Evolutionary conservation across 2,888 invertebrate species (phyloP), one percentile per base, ranked within the genome.

Genomic region (Myopa testacea): DNA sequence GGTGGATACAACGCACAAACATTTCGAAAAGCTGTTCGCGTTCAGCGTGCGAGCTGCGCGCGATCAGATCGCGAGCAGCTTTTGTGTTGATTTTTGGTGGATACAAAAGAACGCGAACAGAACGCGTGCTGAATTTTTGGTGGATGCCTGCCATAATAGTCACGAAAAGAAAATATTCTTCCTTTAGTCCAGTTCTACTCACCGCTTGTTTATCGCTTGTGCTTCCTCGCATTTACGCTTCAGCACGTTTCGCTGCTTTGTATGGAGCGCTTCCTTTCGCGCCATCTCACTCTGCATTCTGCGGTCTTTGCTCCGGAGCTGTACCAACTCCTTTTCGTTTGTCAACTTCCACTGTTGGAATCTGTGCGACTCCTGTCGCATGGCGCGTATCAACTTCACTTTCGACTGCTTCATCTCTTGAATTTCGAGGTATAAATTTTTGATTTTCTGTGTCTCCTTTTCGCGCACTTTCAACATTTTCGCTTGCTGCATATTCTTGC

Each of bases 141-240:
- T n/a, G n/a, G n/a, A n/a, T n/a, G n/a, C n/a, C n/a, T n/a, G n/a
- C n/a, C n/a, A n/a, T n/a, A 52, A 26, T 58, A 45, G 1, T 50
- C 68, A 74, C 4, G 65, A 74, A 65, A 63, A 8, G 52, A 62
- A 67, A n/a, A 12, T 16, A 55, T 16, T 55, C n/a, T 6, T 10
- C 58, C 60, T 77, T 60, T 58, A 52, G 4, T 16, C 55, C 12
- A 1, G 16, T 69, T 52, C 8, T n/a, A 78, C 80, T 82, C 80
- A 87, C 88, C 96, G 90, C 87, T 95, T 96, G 83, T 96, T 97
- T 14, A 95, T 93, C 0, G 96, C 95, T 50, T 94, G 93, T 0
- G 95, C 95, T 88, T 96, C 96, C 88, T 97, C 97, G 87, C 96
- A 94, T 89, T 97, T 97, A 55, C 97, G 91, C 83, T 95, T 95